phyloP scores from a whole-genome alignment of 2,888 invertebrate species.

The Synergus gifuensis region DNA sequence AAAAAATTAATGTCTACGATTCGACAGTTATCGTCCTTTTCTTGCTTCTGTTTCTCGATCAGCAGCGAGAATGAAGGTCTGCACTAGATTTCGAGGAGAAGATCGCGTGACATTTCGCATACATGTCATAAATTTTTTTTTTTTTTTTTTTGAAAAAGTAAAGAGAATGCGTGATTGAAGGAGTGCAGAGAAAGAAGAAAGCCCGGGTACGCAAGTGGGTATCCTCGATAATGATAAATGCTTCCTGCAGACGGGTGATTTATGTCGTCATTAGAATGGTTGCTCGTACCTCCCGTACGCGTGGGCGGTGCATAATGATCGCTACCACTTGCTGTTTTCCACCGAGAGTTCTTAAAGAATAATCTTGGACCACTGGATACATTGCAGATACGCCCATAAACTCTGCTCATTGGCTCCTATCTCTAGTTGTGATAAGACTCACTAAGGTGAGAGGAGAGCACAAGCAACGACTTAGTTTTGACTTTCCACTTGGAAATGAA shows the following conservation, averaged over 20 bases:
- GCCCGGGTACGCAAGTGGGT: neutral
- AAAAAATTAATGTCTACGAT: neutral
- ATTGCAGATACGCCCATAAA: slow-evolving; percentile 51
- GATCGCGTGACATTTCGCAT: neutral
- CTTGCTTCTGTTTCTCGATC: neutral
- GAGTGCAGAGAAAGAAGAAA: neutral
- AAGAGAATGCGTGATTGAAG: neutral
- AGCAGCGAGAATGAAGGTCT: neutral
- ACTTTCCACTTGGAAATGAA: neutral
- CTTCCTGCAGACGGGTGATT: slow-evolving; percentile 67
- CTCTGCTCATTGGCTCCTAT: slow-evolving; percentile 37
- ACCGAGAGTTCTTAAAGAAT: neutral
- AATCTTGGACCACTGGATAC: slow-evolving; percentile 2
- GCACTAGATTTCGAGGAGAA: neutral
- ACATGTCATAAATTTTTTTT: neutral
- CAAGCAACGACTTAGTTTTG: neutral
- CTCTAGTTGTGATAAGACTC: neutral
- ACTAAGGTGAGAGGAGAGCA: neutral
- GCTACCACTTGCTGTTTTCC: slow-evolving; percentile 56
- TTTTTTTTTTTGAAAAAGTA: neutral
- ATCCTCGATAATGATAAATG: slow-evolving; percentile 65
- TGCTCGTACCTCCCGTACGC: slow-evolving; percentile 50
- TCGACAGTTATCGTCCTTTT: neutral
- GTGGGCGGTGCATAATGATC: slow-evolving; percentile 64
- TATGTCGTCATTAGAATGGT: slow-evolving; percentile 70